Evolutionary conservation across 2,113 vertebrate genomes (phyloP).

Genomic region (Salvator merianae): DNA sequence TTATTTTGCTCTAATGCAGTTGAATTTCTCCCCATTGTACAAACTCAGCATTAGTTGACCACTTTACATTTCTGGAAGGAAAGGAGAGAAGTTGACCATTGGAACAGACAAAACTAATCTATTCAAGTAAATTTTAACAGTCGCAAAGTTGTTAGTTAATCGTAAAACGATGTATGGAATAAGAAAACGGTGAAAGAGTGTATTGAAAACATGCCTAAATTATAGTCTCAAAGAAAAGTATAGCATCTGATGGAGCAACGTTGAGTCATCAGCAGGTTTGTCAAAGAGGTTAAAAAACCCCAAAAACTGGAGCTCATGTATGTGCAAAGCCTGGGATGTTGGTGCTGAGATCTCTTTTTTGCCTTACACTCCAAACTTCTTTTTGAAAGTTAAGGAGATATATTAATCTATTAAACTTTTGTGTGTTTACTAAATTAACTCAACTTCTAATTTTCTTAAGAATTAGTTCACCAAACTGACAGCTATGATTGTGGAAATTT

Average conservation of each 20-base stretch:
- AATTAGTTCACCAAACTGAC: no score
- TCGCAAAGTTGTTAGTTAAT: neutral
- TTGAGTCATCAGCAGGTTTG: neutral
- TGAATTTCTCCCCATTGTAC: constrained; percentile 5
- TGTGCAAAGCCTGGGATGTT: neutral
- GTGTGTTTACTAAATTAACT: no score
- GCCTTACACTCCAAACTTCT: no score
- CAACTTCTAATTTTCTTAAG: no score
- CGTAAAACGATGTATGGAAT: neutral
- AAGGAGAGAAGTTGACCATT: constrained; percentile 22
- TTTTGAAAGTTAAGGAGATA: no score
- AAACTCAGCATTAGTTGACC: constrained; percentile 54
- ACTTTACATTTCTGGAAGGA: constrained; percentile 9
- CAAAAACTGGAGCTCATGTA: neutral
- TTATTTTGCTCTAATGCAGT: constrained; percentile 57
- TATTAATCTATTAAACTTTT: no score
- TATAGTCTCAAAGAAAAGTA: neutral
- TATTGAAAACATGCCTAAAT: neutral
- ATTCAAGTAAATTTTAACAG: neutral
- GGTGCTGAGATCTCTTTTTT: no score
- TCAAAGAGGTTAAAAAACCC: neutral
- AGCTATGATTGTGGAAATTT: no score
- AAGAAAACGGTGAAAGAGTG: neutral
- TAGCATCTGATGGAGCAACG: neutral
- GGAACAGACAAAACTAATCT: constrained; percentile 14